Evolutionary conservation across 2,888 invertebrate species (phyloP).

Genomic region (Epistrophella euchroma): DNA sequence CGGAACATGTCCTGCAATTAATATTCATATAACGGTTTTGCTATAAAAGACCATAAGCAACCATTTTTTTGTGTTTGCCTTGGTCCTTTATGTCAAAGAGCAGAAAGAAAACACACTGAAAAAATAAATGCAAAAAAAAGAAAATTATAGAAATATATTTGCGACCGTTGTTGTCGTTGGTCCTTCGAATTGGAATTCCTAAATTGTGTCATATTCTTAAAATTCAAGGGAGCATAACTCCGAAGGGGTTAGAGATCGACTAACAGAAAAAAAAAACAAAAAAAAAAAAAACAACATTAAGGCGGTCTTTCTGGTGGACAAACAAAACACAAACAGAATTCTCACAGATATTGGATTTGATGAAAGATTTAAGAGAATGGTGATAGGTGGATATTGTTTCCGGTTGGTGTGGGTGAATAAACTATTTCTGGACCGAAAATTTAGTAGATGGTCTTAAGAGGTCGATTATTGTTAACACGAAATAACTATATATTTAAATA

Average conservation of each 20-base stretch:
- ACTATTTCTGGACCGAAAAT: neutral
- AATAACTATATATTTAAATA: neutral
- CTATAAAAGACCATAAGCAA: constrained; percentile 64
- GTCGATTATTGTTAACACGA: constrained; percentile 10
- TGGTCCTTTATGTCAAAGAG: constrained; percentile 52
- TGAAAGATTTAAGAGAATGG: constrained; percentile 10
- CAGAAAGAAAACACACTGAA: constrained; percentile 22
- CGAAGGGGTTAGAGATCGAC: constrained; percentile 22
- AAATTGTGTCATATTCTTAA: constrained; percentile 67
- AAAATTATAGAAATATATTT: constrained; percentile 50
- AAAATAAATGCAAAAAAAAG: constrained; percentile 45
- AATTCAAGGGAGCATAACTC: constrained; percentile 53
- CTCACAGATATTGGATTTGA: constrained; percentile 19
- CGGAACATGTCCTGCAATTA: constrained; percentile 63
- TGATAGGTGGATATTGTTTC: neutral
- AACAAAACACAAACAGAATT: neutral
- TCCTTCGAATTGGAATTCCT: constrained; percentile 41
- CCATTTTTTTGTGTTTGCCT: constrained; percentile 34
- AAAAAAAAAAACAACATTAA: neutral
- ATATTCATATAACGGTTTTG: constrained; percentile 69
- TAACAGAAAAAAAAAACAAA: constrained; percentile 37
- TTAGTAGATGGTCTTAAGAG: neutral
- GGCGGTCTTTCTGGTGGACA: neutral
- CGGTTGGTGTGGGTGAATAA: neutral
- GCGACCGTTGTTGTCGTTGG: constrained; percentile 55